Conservation (phyloP, 2,888 invertebrate genomes). For the Cheilosia variabilis region DNA sequence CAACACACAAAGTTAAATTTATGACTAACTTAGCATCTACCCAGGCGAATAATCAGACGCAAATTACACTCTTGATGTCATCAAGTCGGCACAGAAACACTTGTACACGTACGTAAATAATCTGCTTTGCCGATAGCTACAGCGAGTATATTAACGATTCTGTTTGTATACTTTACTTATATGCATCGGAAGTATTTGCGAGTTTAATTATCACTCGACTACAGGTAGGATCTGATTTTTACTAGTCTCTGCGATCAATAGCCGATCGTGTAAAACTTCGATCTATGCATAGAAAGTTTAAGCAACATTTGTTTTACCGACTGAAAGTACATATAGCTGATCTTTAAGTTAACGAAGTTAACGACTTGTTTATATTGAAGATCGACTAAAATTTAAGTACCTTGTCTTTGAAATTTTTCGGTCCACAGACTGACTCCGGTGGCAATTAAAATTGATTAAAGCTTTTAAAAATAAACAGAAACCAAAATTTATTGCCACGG, state of each 20-base stretch:
- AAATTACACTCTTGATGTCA: conserved; percentile 2
- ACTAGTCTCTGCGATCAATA: neutral
- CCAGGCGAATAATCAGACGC: neutral
- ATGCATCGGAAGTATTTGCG: conserved; percentile 6
- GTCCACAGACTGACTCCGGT: conserved; percentile 16
- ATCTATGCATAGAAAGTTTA: neutral
- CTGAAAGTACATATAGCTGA: no score
- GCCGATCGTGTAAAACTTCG: neutral
- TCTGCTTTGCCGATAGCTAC: neutral
- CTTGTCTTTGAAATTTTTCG: neutral
- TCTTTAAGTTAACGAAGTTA: no score
- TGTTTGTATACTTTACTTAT: neutral
- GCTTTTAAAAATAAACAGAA: neutral
- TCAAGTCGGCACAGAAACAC: neutral
- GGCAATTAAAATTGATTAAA: conserved; percentile 1
- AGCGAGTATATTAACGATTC: neutral
- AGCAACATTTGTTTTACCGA: no score
- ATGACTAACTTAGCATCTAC: neutral
- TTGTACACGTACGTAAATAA: neutral
- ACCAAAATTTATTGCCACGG: conserved; percentile 3
- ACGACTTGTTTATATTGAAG: neutral
- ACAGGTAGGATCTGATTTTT: neutral
- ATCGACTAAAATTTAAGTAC: neutral
- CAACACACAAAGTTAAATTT: neutral
- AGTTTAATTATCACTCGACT: neutral